A percentile compares a stretch with the other conserved stretches of the same genome.
These are phyloP conservation scores for Pteropus alecto DNA, from an alignment of 2,113 vertebrate species.

Conservation along the genomic window DNA sequence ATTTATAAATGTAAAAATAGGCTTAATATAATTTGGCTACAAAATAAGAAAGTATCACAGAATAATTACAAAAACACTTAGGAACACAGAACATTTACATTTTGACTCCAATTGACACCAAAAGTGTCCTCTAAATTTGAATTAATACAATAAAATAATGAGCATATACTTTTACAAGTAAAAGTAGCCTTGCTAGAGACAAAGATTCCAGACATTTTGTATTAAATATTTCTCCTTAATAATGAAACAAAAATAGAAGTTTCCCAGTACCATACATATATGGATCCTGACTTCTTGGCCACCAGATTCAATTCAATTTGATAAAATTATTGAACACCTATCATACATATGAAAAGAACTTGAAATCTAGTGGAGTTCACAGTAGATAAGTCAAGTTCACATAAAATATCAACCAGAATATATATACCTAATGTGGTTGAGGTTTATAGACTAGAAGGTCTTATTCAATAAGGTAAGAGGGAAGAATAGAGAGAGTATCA, in stretches of 20 bases:
- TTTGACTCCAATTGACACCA: not conserved
- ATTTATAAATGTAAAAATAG: conserved; percentile 2
- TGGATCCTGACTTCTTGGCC: not conserved
- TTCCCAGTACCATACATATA: not conserved
- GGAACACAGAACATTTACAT: not conserved
- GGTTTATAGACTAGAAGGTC: not conserved
- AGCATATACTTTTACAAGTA: conserved; percentile 3
- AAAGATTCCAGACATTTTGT: not conserved
- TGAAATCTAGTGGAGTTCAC: not conserved
- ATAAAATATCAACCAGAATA: not conserved
- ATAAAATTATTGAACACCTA: not conserved
- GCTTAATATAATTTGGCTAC: not conserved
- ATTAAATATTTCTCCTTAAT: not conserved
- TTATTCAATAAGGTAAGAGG: not conserved
- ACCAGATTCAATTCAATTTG: not conserved
- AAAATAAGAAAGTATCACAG: conserved; percentile 12
- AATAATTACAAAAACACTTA: not conserved
- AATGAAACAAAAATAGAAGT: not conserved
- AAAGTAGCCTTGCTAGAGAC: not conserved
- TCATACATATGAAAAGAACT: not conserved
- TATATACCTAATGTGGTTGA: not conserved
- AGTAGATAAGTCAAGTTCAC: not conserved
- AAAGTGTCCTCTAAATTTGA: not conserved
- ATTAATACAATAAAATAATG: not conserved
- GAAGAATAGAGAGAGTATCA: not conserved